Conservation (phyloP, 2,113 vertebrate genomes). For the Pongo pygmaeus region DNA sequence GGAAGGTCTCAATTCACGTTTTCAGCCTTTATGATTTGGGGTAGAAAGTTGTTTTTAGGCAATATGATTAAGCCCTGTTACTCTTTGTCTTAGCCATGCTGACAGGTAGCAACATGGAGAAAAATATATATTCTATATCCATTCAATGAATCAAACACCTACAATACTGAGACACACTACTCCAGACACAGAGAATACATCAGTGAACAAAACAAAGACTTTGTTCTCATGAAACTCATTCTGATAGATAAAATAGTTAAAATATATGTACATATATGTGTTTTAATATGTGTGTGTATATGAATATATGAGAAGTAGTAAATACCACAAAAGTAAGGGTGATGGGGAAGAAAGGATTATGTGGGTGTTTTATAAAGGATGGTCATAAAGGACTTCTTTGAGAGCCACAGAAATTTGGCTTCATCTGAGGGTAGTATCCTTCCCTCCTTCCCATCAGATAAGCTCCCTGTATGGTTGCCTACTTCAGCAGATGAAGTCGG, state of each 20-base stretch:
- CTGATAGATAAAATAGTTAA: not conserved
- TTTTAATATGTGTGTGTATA: not conserved
- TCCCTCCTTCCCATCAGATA: not conserved
- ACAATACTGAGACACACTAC: not conserved
- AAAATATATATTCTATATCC: not conserved
- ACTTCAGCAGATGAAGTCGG: not conserved
- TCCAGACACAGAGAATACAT: not conserved
- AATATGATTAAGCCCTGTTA: not conserved
- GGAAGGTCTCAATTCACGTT: not conserved
- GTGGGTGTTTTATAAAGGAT: not conserved
- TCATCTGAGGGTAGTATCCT: not conserved
- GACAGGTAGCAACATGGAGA: not conserved
- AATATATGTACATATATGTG: not conserved
- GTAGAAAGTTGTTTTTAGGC: not conserved
- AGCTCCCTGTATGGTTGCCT: not conserved
- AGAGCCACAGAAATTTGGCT: not conserved
- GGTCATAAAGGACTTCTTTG: not conserved
- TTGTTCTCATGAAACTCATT: not conserved
- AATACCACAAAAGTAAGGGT: not conserved
- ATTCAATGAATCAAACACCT: not conserved
- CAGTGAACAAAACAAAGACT: not conserved
- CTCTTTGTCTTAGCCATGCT: not conserved
- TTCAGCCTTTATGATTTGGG: not conserved
- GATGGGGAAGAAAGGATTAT: not conserved
- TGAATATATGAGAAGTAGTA: not conserved